Conservation (phyloP, 1,140 invertebrate genomes). For the Drosophila ananassae region DNA sequence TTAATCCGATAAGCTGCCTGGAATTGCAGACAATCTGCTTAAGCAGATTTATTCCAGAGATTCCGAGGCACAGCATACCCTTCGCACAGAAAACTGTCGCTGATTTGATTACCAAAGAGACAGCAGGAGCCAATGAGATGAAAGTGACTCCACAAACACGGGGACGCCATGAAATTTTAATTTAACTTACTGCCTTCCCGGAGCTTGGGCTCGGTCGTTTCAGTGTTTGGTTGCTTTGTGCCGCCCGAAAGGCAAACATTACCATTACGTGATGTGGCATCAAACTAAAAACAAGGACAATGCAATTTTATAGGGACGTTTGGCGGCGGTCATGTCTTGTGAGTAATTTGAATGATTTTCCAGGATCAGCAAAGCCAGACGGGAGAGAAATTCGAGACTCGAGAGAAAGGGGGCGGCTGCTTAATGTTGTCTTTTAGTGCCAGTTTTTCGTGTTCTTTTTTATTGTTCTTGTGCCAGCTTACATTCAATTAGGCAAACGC, state of each 20-base stretch:
- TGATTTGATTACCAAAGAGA: constrained; percentile 38
- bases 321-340: constrained; percentile 39
- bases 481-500: constrained; percentile 72
- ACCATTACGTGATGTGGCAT: constrained; percentile 56
- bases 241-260: constrained; percentile 58
- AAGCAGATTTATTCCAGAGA: constrained; percentile 38
- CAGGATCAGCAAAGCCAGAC: constrained; percentile 27
- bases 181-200: constrained; percentile 55
- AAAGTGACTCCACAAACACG: constrained; percentile 28
- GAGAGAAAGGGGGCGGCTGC: background rate
- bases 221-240: constrained; percentile 14
- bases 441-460: constrained; percentile 14
- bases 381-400: background rate
- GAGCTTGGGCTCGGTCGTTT: constrained; percentile 4
- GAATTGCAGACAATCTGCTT: constrained; percentile 22
- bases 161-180: constrained; percentile 72
- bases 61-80: constrained; percentile 10
- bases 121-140: constrained; percentile 14
- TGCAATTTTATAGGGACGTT: constrained; percentile 79
- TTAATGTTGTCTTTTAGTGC: constrained; percentile 55
- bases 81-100: constrained; percentile 25
- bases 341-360: constrained; percentile 52
- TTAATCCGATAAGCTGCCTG: constrained; percentile 27
- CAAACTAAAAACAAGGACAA: constrained; percentile 68
- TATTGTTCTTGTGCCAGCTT: constrained; percentile 61